Evolutionary conservation across 1,140 invertebrate species (phyloP), one percentile per base, ranked within the genome.

Genomic region (Sitodiplosis mosellana): DNA sequence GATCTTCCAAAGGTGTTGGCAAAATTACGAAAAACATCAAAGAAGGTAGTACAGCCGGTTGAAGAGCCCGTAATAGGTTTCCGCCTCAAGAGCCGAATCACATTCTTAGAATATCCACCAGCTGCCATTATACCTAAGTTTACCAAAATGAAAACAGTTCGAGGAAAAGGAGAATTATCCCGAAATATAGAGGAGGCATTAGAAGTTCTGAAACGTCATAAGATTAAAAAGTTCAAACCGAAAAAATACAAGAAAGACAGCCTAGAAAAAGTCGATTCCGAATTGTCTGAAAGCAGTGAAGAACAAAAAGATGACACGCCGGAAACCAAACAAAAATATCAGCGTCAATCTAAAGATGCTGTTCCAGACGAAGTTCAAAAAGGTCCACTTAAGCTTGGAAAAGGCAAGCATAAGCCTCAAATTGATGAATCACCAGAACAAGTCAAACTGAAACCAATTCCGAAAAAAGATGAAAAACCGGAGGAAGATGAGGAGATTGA

Each of bases 381-480:
- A 44, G 42, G 12, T 17, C 14, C n/a, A 12, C 14, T 44, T 4
- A 22, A 44, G 19, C 14, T 20, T 17, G 60, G 56, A 14, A 63
- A 63, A 47, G 61, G 60, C 18, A 63, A 63, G 19, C 60, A 59
- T 47, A 62, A 61, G 66, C 58, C 60, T 5, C 51, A 52, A 18
- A 51, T 54, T 52, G 64, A 71, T 49, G 59, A 70, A 37, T 48
- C 57, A 34, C 59, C 64, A 15, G 72, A 77, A 57, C 60, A 68
- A 51, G 57, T 72, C 22, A 61, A 61, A 6, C 55, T 65, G 0
- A 73, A 72, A 37, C 33, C 49, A 52, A 49, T 44, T 40, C 33
- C 45, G 37, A n/a, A n/a, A 18, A 19, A 19, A 12, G 18, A 12
- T 5, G 17, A 43, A 18, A 43, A 20, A 20, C 20, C 41, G 5